phyloP scores from a whole-genome alignment of 2,797 vertebrate species.

The Channallabes apus region DNA sequence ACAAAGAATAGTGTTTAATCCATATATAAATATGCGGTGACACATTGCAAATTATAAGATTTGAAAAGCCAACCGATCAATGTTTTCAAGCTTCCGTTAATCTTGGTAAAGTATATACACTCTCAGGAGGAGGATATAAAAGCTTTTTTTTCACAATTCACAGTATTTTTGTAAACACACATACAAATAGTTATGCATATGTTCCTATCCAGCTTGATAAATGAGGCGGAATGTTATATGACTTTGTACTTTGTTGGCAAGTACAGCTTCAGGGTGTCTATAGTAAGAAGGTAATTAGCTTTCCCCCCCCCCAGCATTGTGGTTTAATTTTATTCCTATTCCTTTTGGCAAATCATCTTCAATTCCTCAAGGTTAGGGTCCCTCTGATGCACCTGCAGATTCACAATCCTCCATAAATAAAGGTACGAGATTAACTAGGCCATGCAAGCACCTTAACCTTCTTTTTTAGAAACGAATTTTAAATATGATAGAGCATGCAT shows the following conservation, averaged over 20 bases:
- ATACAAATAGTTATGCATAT: background rate
- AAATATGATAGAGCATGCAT: too few species aligned
- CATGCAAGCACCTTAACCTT: background rate
- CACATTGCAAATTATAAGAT: background rate
- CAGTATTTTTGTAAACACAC: background rate
- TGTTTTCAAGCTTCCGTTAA: background rate
- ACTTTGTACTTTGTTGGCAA: background rate
- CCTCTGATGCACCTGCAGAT: background rate
- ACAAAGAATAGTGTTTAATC: background rate
- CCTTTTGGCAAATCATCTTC: background rate
- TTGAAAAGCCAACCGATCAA: background rate
- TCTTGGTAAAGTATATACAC: background rate
- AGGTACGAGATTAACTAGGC: background rate
- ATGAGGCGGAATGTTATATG: background rate
- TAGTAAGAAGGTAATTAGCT: background rate
- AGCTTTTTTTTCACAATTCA: background rate
- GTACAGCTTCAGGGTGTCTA: constrained; percentile 1
- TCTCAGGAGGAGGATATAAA: background rate
- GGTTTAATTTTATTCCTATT: background rate
- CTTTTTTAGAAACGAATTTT: background rate
- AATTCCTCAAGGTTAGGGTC: background rate
- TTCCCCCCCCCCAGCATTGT: background rate
- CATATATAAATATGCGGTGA: background rate
- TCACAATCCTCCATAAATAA: background rate
- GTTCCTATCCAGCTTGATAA: background rate